A percentile compares a stretch with the other conserved stretches of the same genome.
Conservation (phyloP, 1,140 invertebrate genomes). For the Scaptomyza graminum region DNA sequence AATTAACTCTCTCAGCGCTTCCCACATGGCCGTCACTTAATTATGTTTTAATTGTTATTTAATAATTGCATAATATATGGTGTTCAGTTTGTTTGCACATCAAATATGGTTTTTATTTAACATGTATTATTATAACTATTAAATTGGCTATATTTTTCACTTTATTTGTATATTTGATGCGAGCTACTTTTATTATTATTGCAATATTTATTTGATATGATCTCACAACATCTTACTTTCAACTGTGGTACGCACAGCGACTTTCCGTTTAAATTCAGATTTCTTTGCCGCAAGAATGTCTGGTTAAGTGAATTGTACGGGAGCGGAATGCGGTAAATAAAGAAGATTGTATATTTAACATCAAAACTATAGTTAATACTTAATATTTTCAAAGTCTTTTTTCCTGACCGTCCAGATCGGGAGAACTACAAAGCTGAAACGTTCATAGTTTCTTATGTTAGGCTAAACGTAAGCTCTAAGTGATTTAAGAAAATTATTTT, state of each 20-base stretch:
- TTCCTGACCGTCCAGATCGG: too few species aligned
- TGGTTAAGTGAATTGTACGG: slow-evolving; percentile 34
- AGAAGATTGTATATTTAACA: neutral
- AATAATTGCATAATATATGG: slow-evolving; percentile 29
- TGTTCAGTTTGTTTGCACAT: slow-evolving; percentile 5
- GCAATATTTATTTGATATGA: slow-evolving; percentile 13
- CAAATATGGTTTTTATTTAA: neutral
- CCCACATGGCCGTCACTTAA: slow-evolving; percentile 53
- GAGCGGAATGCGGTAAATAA: slow-evolving; percentile 28
- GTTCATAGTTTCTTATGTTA: too few species aligned
- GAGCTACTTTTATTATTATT: neutral
- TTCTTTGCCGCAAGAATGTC: slow-evolving; percentile 45
- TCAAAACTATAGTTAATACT: too few species aligned
- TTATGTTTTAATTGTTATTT: slow-evolving; percentile 49
- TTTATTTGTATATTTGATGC: slow-evolving; percentile 14
- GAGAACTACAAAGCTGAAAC: too few species aligned
- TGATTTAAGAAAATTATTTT: too few species aligned
- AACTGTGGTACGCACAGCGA: slow-evolving; percentile 39
- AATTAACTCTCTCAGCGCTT: slow-evolving; percentile 44
- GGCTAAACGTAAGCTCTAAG: too few species aligned
- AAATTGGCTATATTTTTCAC: neutral
- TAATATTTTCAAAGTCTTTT: too few species aligned
- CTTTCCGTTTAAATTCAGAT: slow-evolving; percentile 59
- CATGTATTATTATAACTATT: slow-evolving; percentile 6
- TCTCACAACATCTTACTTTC: slow-evolving; percentile 38